Conservation (phyloP, 2,113 vertebrate genomes). For the Leiothrix lutea region DNA sequence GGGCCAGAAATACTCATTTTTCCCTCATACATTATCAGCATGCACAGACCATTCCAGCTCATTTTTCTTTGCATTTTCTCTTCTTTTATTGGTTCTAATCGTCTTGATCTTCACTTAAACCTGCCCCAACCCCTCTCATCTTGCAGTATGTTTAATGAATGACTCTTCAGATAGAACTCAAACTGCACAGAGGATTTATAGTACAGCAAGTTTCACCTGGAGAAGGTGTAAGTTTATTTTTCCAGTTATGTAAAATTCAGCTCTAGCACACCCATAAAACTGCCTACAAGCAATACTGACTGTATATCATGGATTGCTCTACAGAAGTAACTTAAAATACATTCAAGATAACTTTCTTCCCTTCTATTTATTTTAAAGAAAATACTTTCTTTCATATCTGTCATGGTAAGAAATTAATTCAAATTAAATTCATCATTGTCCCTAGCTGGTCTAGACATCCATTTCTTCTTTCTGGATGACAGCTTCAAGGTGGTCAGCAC, state of each 20-base stretch:
- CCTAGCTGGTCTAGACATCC: not conserved
- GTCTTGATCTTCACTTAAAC: constrained; percentile 15
- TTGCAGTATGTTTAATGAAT: constrained; percentile 41
- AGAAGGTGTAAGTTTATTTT: constrained; percentile 60
- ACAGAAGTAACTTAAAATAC: constrained; percentile 24
- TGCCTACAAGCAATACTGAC: constrained; percentile 13
- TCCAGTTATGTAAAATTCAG: constrained; percentile 62
- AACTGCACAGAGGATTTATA: constrained; percentile 60
- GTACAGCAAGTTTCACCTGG: constrained; percentile 7
- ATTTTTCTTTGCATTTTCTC: not conserved
- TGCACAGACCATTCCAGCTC: not conserved
- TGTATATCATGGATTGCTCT: constrained; percentile 34
- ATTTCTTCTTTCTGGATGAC: not conserved
- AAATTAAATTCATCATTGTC: not conserved
- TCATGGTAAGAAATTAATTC: not conserved
- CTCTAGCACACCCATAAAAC: constrained; percentile 42
- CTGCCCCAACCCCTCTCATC: not conserved
- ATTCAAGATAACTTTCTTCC: not conserved
- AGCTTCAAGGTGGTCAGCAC: not conserved
- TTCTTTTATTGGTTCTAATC: not conserved
- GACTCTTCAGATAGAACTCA: constrained; percentile 33
- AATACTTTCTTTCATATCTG: not conserved
- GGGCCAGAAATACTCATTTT: not conserved
- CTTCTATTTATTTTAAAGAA: not conserved
- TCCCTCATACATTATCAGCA: not conserved